Evolutionary conservation across 2,797 vertebrate genomes (phyloP), one percentile per base, ranked within the genome.

Genomic region (Sebastes nivosus): DNA sequence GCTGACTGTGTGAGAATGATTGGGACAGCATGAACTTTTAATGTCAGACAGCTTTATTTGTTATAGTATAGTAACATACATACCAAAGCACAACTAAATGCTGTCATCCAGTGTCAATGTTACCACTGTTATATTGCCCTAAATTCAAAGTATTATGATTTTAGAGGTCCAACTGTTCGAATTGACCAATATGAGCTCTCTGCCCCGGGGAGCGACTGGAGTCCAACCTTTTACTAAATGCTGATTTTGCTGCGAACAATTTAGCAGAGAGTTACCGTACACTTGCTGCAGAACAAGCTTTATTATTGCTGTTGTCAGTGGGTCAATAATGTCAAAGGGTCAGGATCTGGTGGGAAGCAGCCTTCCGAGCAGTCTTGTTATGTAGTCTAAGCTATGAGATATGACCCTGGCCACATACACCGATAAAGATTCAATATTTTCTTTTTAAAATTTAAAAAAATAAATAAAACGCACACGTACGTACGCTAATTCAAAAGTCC

Each of bases 1-100:
- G 60, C 70, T 66, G 73, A 80, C 6, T 72, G 12, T 25, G 46
- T 64, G 63, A 10, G 72, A 77, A 77, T 13, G 57, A 57, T 25
- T 13, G 8, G 8, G 24, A 34, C 52, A 46, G 54, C 25, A 29
- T 6, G 24, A 29, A 29, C n/a, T 8, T 16, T 42, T 42, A 24
- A 4, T 16, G 32, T 59, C 36, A 50, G 57, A 67, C 27, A 34
- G 9, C 9, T 34, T 34, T 34, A 34, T 34, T 34, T 34, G 32
- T 34, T 34, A 34, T 34, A 34, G 32, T 34, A 34, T 34, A 34
- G 32, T 34, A 10, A 34, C 32, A 34, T 34, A 10, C 32, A 34
- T 36, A 42, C 20, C 6, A 63, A 34, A 65, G 52, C 22, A 60
- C 7, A 22, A 27, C 24, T 14, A 16, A 34, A 64, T 8, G 3